A percentile compares a stretch with the other conserved stretches of the same genome.
Conservation (phyloP, 2,888 invertebrate species). For the Troides aeacus region DNA sequence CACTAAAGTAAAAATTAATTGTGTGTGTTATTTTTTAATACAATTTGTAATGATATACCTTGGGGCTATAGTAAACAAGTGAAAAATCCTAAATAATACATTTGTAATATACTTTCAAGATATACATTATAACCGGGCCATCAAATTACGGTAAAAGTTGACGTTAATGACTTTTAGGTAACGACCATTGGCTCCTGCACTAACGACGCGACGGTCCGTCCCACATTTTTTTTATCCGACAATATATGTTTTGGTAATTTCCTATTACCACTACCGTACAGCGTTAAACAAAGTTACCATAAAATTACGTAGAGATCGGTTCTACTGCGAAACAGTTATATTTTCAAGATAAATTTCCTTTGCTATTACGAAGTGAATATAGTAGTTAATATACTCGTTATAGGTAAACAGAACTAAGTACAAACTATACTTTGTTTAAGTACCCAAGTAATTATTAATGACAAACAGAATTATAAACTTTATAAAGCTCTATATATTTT, state of each 20-base stretch:
- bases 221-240: slow-evolving; percentile 73
- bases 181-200: slow-evolving; percentile 74
- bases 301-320: slow-evolving; percentile 25
- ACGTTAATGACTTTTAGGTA: slow-evolving; percentile 78
- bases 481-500: too few species aligned
- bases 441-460: too few species aligned
- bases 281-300: slow-evolving; percentile 43
- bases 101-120: slow-evolving; percentile 27
- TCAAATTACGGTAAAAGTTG: slow-evolving; percentile 76
- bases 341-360: too few species aligned
- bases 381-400: too few species aligned
- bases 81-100: background rate
- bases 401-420: too few species aligned
- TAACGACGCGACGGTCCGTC: slow-evolving; percentile 71
- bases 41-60: too few species aligned
- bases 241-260: slow-evolving; percentile 74
- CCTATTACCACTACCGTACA: slow-evolving; percentile 60
- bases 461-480: too few species aligned
- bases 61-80: background rate
- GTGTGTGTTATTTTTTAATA: too few species aligned
- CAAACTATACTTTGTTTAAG: too few species aligned
- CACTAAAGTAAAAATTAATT: too few species aligned
- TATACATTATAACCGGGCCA: slow-evolving; percentile 40
- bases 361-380: too few species aligned
- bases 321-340: slow-evolving; percentile 17